Evolutionary conservation across 2,797 vertebrate genomes (phyloP), one percentile per base, ranked within the genome.

Genomic region (Toxotes lorentzi): DNA sequence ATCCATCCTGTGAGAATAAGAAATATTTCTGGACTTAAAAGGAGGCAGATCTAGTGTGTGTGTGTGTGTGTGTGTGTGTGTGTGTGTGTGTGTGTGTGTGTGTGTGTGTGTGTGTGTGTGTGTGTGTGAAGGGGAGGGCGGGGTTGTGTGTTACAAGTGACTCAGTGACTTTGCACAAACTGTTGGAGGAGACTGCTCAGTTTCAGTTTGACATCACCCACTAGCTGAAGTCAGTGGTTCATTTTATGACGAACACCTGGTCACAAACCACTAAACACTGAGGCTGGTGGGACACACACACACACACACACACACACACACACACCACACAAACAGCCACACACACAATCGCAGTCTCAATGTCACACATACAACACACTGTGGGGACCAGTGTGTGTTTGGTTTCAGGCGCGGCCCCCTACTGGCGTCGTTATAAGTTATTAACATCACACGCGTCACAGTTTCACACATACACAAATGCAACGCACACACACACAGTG

Each of bases 231-330:
- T 77, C 74, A 72, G 73, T 9, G 19, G 70, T 53, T 82, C 17
- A 75, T 71, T 86, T 78, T 83, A 86, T 85, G 76, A 85, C 84
- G 68, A 75, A 81, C 74, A 61, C 47, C 21, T 45, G 40, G 68
- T 84, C 40, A 38, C 62, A 48, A 69, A 78, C 70, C 82, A 32
- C 74, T 82, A 69, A 79, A 81, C 74, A 53, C 65, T 13, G 27
- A 34, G 35, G 51, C 67, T 56, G 11, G 9, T n/a, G 7, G 13
- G 7, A 40, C 57, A 35, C 57, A 74, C 32, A 53, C 45, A 68
- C 56, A 51, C 43, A 17, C 51, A 30, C 62, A 43, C 66, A 60
- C 66, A 60, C 45, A 30, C 45, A 56, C 50, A 70, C 66, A 51
- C 56, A 70, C 45, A 56, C 50, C 56, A 51, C 43, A 17, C 51